A percentile compares a stretch with the other conserved stretches of the same genome.
Conservation (phyloP, 2,888 invertebrate species). For the Laspeyria flexula region DNA sequence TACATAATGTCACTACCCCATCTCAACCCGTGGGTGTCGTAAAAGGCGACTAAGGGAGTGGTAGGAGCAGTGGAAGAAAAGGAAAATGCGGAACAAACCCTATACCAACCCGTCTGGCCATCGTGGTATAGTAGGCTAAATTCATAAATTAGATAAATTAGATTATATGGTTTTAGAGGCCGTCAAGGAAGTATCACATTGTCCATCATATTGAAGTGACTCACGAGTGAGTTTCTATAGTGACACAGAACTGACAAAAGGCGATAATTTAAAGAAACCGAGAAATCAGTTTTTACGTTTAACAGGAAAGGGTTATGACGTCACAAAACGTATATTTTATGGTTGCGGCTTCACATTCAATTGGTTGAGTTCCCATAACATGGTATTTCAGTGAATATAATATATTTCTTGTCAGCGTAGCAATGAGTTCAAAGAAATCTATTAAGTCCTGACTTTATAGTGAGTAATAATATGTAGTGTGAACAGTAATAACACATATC, state of each 20-base stretch:
- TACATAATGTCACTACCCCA: too few relatives aligned
- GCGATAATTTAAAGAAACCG: conserved; percentile 58
- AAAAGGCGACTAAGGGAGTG: too few relatives aligned
- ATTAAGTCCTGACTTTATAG: background rate
- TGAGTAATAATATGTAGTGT: too few relatives aligned
- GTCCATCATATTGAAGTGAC: background rate
- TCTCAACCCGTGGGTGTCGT: too few relatives aligned
- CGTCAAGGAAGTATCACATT: too few relatives aligned
- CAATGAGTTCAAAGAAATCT: background rate
- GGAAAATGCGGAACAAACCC: too few relatives aligned
- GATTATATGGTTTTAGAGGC: too few relatives aligned
- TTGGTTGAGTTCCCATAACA: conserved; percentile 27
- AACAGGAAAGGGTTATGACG: conserved; percentile 52
- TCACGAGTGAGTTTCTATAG: conserved; percentile 13
- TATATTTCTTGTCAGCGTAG: conserved; percentile 5
- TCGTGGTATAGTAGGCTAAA: too few relatives aligned
- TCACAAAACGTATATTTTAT: conserved; percentile 39
- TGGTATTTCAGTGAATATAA: conserved; percentile 22
- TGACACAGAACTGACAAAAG: conserved; percentile 41
- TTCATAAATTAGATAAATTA: too few relatives aligned
- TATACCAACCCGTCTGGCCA: too few relatives aligned
- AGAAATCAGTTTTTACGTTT: conserved; percentile 60
- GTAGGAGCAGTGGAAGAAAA: too few relatives aligned
- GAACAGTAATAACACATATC: too few relatives aligned
- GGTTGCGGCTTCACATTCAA: conserved; percentile 21